Percentiles rank a stretch among this genome's conserved stretches.
Conservation (phyloP, 2,888 invertebrate species). For the Acanthoscelides obtectus region DNA sequence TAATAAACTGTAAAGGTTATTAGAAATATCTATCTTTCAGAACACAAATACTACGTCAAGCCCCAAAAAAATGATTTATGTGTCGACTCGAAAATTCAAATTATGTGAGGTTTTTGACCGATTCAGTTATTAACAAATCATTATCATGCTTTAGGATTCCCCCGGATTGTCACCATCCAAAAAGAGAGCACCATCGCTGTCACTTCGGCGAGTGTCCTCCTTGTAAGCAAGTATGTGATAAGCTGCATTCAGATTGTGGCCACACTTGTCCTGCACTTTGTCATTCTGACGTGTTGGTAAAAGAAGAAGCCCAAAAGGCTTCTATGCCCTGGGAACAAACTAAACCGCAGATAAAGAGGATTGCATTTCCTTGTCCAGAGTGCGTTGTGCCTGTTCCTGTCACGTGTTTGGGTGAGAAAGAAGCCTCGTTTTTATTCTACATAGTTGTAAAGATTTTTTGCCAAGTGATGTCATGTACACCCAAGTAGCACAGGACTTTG, state of each 20-base stretch:
- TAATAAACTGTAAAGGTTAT: too few species aligned
- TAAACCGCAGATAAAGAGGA: slow-evolving; percentile 47
- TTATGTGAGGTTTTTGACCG: too few species aligned
- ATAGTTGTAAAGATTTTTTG: too few species aligned
- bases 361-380: slow-evolving; percentile 63
- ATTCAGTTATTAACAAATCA: too few species aligned
- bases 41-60: too few species aligned
- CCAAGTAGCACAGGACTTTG: too few species aligned
- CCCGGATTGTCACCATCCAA: slow-evolving; percentile 78
- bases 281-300: slow-evolving; percentile 68
- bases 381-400: slow-evolving; percentile 67
- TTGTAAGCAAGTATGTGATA: slow-evolving; percentile 71
- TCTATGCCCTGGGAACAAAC: slow-evolving; percentile 62
- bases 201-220: slow-evolving; percentile 82
- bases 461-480: too few species aligned
- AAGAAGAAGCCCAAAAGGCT: slow-evolving; percentile 55
- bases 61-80: too few species aligned
- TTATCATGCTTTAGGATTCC: slow-evolving; percentile 53
- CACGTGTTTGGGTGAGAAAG: slow-evolving; percentile 58
- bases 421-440: too few species aligned
- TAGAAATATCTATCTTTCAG: too few species aligned
- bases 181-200: slow-evolving; percentile 69
- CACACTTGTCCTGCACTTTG: slow-evolving; percentile 71
- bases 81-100: too few species aligned
- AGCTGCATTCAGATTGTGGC: slow-evolving; percentile 53